phyloP scores from a whole-genome alignment of 2,797 vertebrate species.

The Xiphophorus birchmanni region DNA sequence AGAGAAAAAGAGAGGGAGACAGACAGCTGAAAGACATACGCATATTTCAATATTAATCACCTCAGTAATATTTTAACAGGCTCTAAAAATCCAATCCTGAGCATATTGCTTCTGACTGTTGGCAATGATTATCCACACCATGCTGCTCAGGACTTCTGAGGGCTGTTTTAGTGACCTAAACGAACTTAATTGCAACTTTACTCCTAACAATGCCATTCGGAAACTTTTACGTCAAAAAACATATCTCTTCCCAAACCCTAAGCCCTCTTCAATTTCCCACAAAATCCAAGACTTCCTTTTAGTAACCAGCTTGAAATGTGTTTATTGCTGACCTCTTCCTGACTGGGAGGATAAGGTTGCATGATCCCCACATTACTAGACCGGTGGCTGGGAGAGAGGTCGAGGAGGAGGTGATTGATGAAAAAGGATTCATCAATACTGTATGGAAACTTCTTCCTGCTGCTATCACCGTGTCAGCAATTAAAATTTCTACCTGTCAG shows the following conservation, averaged over 20 bases:
- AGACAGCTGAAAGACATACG: conserved; percentile 78
- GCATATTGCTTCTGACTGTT: conserved; percentile 81
- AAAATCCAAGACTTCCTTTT: conserved; percentile 44
- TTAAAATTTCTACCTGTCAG: conserved; percentile 80
- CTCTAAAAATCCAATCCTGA: conserved; percentile 86
- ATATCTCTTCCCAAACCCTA: background rate
- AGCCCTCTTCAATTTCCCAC: conserved; percentile 43
- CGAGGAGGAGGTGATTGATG: conserved; percentile 54
- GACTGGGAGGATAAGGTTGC: conserved; percentile 35
- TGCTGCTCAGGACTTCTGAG: conserved; percentile 57
- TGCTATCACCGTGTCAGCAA: conserved; percentile 58
- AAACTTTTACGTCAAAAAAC: conserved; percentile 26
- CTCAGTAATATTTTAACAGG: conserved; percentile 89
- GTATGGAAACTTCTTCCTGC: conserved; percentile 68
- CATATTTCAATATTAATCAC: conserved; percentile 87
- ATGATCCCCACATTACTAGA: conserved; percentile 56
- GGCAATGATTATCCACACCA: conserved; percentile 77
- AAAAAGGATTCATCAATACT: conserved; percentile 80
- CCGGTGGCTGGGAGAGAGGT: conserved; percentile 56
- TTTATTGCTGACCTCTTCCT: conserved; percentile 34
- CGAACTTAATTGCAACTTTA: conserved; percentile 66
- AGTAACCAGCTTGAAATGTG: conserved; percentile 49
- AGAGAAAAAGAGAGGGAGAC: conserved; percentile 62
- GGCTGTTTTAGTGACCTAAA: conserved; percentile 53
- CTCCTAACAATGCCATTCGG: conserved; percentile 30